Conservation (phyloP, 2,888 invertebrate species). For the Meteorus colon region DNA sequence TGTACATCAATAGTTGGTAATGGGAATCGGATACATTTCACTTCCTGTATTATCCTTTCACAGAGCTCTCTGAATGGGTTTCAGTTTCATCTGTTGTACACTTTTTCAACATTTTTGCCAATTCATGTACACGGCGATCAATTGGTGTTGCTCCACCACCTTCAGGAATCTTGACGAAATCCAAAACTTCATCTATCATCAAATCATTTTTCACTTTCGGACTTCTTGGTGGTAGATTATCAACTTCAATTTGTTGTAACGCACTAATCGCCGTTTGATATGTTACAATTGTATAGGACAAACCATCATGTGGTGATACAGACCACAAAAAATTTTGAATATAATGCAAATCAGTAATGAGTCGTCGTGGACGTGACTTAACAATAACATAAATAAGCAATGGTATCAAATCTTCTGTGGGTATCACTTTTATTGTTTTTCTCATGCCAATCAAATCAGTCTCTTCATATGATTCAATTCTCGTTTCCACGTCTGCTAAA, state of each 20-base stretch:
- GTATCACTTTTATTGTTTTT: slow-evolving; percentile 45
- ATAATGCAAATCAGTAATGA: slow-evolving; percentile 73
- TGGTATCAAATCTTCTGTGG: slow-evolving; percentile 69
- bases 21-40: not conserved
- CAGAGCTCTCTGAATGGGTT: not conserved
- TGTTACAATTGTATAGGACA: slow-evolving; percentile 56
- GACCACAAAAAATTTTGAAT: slow-evolving; percentile 71
- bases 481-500: slow-evolving; percentile 67
- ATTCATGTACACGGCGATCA: slow-evolving; percentile 54
- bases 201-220: slow-evolving; percentile 54
- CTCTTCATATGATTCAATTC: slow-evolving; percentile 46
- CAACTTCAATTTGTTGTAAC: slow-evolving; percentile 52
- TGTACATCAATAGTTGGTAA: not conserved
- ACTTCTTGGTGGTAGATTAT: slow-evolving; percentile 51
- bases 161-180: slow-evolving; percentile 49
- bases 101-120: slow-evolving; percentile 55
- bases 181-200: slow-evolving; percentile 53
- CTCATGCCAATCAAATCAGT: slow-evolving; percentile 49
- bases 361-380: slow-evolving; percentile 71
- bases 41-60: not conserved
- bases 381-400: slow-evolving; percentile 71
- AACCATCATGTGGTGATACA: slow-evolving; percentile 54
- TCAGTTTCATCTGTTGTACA: slow-evolving; percentile 48
- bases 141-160: slow-evolving; percentile 50
- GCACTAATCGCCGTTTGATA: slow-evolving; percentile 55